A percentile compares a stretch with the other conserved stretches of the same genome.
These are phyloP conservation scores for Drosophila melanica DNA, from an alignment of 1,140 invertebrate genomes.

Conservation along the genomic window DNA sequence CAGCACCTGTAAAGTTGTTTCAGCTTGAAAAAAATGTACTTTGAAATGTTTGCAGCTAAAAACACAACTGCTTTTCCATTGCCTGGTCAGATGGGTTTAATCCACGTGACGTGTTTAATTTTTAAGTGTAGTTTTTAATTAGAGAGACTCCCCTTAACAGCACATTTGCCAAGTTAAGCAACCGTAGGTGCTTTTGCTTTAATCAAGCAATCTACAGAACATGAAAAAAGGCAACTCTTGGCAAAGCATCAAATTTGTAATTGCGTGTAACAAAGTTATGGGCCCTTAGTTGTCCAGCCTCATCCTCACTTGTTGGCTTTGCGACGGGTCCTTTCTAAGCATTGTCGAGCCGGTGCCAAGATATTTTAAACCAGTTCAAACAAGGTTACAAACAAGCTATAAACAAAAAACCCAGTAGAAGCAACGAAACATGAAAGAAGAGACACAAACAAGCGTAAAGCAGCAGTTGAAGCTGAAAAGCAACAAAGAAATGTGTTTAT, in stretches of 20 bases:
- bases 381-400: constrained; percentile 74
- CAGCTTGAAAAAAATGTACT: constrained; percentile 52
- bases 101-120: constrained; percentile 45
- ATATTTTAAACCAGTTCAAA: constrained; percentile 81
- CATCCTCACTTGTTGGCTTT: constrained; percentile 3
- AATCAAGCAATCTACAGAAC: constrained; percentile 19
- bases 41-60: constrained; percentile 26
- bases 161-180: constrained; percentile 60
- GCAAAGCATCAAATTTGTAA: constrained; percentile 74
- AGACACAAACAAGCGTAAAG: constrained; percentile 69
- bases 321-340: constrained; percentile 17
- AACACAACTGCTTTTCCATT: neutral
- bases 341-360: constrained; percentile 59
- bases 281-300: constrained; percentile 40
- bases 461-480: constrained; percentile 45
- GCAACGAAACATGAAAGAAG: constrained; percentile 61
- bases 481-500: constrained; percentile 51
- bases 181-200: constrained; percentile 57
- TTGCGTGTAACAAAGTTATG: constrained; percentile 79
- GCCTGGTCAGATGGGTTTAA: neutral
- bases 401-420: constrained; percentile 57
- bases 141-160: constrained; percentile 56
- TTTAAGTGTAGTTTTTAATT: constrained; percentile 68
- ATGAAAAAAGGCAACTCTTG: constrained; percentile 36
- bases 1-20: constrained; percentile 47